Base-by-base conservation (phyloP, 2,888 invertebrate genomes). In the Lasioglossum pauxillum region DNA sequence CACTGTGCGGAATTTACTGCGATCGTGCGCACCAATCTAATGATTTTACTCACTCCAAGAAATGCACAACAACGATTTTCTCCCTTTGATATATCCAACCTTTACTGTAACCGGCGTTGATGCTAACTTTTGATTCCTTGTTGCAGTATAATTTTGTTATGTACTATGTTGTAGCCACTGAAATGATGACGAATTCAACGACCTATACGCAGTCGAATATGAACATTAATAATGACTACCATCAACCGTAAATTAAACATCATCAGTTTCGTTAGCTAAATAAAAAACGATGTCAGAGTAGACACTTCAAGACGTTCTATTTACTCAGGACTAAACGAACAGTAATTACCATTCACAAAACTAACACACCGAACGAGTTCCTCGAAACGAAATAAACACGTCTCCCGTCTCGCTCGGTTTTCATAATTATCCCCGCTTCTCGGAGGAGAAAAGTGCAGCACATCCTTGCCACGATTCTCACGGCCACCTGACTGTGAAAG, bases 401-500 rank as follows among this genome's bases (percentile, higher is more conserved):
- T 38, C 3, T 8, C 3, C 3, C 49, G 72, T 73, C 44, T 73
- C 72, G 10, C 44, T 76, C 64, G 8, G 46, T 73, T 57, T 67
- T 67, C 67, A 2, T 57, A 16, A n/a, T 23, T 69, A 31, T 57
- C 38, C 46, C 19, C 31, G 10, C 2, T 73, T 27, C 35, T 38
- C 7, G 3, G 67, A n/a, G 67, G n/a, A 60, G 44, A 67, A 67
- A 46, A 35, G 27, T 7, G 64, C 19, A 31, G 23, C 49, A 71
- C 77, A 41, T 74, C 80, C 64, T 44, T 14, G 53, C 27, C 64
- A 75, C 75, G 75, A 73, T 84, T 87, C 87, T 77, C 86, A 87
- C 80, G 87, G 81, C 57, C 78, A 84, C 79, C 84, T 19, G 31
- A 53, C 8, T 12, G 5, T 67, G 44, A 73, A 35, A 74, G 76